Percentiles rank a stretch among this genome's conserved stretches.
phyloP scores from a whole-genome alignment of 1,140 invertebrate genomes.

The Drosophila subpulchrella region DNA sequence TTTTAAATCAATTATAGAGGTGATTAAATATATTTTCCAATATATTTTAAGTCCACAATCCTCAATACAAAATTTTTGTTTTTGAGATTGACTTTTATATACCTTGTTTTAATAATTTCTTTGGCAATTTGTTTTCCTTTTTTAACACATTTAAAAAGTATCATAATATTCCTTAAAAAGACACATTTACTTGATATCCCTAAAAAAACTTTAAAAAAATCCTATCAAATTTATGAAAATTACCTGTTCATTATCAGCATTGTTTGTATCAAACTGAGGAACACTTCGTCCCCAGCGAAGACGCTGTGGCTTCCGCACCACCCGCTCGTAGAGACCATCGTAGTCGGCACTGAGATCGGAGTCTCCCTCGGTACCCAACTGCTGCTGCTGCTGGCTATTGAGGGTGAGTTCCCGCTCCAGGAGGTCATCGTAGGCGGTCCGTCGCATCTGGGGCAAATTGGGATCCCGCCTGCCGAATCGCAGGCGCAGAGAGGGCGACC shows the following conservation, averaged over 20 bases:
- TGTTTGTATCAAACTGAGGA: slow-evolving; percentile 30
- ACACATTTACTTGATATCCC: no score
- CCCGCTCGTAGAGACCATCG: slow-evolving; percentile 58
- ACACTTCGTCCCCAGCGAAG: slow-evolving; percentile 77
- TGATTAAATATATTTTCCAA: no score
- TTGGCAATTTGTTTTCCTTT: no score
- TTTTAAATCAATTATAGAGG: no score
- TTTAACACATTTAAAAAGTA: no score
- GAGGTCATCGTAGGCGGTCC: slow-evolving; percentile 67
- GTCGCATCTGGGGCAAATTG: slow-evolving; percentile 84
- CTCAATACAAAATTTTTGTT: no score
- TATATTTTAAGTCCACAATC: no score
- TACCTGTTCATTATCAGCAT: slow-evolving; percentile 54
- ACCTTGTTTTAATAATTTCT: no score
- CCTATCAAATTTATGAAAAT: background rate
- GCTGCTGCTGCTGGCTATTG: slow-evolving; percentile 42
- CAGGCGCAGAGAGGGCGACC: slow-evolving; percentile 87
- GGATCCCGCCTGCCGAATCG: slow-evolving; percentile 88
- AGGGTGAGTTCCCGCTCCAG: slow-evolving; percentile 65
- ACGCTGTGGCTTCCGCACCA: slow-evolving; percentile 75
- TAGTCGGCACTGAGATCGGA: slow-evolving; percentile 48
- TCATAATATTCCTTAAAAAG: no score
- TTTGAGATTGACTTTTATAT: no score
- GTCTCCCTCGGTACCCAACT: slow-evolving; percentile 19
- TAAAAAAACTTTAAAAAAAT: no score